These are phyloP conservation scores for Ceuthmochares aereus DNA, from an alignment of 2,113 vertebrate genomes.

Conservation along the genomic window DNA sequence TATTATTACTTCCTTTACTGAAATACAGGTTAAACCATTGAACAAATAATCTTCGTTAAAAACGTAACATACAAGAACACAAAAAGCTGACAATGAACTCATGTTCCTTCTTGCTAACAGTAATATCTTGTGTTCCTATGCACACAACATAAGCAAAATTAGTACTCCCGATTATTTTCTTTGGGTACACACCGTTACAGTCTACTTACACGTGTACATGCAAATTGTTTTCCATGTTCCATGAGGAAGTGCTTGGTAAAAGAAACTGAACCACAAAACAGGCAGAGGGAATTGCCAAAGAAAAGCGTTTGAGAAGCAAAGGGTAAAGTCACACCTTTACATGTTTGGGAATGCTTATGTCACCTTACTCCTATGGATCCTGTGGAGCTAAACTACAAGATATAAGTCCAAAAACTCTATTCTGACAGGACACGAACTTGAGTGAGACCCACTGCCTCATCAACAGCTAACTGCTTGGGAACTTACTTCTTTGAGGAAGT, in stretches of 20 bases:
- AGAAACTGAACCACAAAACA: not conserved
- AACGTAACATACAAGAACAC: fast-evolving
- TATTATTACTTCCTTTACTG: not conserved
- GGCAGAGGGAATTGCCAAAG: not conserved
- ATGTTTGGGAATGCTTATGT: not conserved
- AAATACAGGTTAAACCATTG: not conserved
- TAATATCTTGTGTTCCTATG: not conserved
- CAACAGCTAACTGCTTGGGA: not conserved
- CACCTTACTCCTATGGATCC: not conserved
- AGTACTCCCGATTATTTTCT: not conserved
- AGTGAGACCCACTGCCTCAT: not conserved
- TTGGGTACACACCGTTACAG: not conserved
- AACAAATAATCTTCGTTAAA: not conserved
- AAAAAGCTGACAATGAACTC: not conserved
- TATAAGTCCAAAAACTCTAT: not conserved
- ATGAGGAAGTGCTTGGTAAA: not conserved
- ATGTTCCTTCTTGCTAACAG: not conserved
- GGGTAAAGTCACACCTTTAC: not conserved
- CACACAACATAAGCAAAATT: not conserved
- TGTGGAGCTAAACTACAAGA: not conserved
- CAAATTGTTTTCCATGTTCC: not conserved
- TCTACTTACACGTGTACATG: fast-evolving
- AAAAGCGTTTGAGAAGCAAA: not conserved
- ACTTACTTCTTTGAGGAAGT: conserved; percentile 90
- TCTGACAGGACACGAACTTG: not conserved